Evolutionary conservation across 1,140 invertebrate species (phyloP), one percentile per base, ranked within the genome.

Genomic region (Bombus confusus): DNA sequence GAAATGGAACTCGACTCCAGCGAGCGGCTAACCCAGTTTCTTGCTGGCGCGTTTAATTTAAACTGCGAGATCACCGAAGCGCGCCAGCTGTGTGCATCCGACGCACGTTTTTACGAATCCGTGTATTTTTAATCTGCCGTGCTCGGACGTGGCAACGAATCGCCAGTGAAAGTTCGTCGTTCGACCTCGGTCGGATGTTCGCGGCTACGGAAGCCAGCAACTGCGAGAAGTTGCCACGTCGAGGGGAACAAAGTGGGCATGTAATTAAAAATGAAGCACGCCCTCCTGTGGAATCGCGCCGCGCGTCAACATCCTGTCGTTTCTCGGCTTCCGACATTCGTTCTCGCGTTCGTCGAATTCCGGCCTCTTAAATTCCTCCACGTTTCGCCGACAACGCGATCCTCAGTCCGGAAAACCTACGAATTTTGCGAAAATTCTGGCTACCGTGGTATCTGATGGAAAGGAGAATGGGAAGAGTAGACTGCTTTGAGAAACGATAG

Each of bases 81-180:
- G 47, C 47, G 47, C 18, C 18, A 22, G 47, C 31, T 37, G 18
- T 52, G n/a, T 62, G 22, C n/a, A 43, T 73, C 71, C 47, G 8
- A 6, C 37, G 43, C 41, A 39, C 68, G 28, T 73, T 59, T 52
- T 76, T 37, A 12, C 31, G 8, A 13, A 28, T 34, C 22, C 12
- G 3, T 1, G 47, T 68, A 3, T 39, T 52, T 76, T 82, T 41
- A 71, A 84, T 78, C n/a, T 34, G 47, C 1, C 18, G 18, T 12
- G 15, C 6, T 41, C 18, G 4, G 28, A 43, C 47, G 37, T 52
- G 34, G 31, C 47, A 83, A 78, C 43, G 66, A 71, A 47, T 71
- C 82, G n/a, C 82, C n/a, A 84, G 74, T 43, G 82, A 83, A 78
- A 83, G 76, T 84, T 72, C 34, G 62, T 68, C 34, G 75, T 84